A percentile compares a stretch with the other conserved stretches of the same genome.
These are phyloP conservation scores for Ormyrus thymus DNA, from an alignment of 2,888 invertebrate genomes.

Conservation along the genomic window DNA sequence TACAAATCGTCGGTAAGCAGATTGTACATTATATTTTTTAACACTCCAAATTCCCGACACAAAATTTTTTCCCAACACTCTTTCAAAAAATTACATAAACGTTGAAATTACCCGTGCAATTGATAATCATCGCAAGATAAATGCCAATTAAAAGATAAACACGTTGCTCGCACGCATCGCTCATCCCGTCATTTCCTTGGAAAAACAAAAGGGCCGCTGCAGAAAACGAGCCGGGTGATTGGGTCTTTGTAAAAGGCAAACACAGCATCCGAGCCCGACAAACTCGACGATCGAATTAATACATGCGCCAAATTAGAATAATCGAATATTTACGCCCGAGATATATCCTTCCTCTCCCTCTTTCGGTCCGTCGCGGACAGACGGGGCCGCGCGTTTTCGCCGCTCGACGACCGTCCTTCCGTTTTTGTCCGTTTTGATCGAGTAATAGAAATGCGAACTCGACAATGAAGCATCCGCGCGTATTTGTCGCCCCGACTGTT, in stretches of 20 bases:
- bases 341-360: background rate
- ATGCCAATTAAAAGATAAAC: no score
- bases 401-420: background rate
- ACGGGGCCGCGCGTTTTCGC: no score
- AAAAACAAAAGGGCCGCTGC: conserved; percentile 1
- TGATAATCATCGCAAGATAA: no score
- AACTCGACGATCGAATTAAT: conserved; percentile 50
- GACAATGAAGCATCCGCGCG: conserved; percentile 14
- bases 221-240: conserved; percentile 29
- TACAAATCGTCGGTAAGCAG: no score
- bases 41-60: no score
- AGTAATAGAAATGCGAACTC: conserved; percentile 31
- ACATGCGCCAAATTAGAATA: conserved; percentile 57
- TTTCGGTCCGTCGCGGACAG: background rate
- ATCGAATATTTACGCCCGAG: conserved; percentile 56
- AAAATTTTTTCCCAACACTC: no score
- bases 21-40: no score
- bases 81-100: no score
- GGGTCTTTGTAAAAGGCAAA: conserved; percentile 51
- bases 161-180: no score
- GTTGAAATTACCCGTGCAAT: no score
- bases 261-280: conserved; percentile 3
- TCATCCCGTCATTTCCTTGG: conserved; percentile 11
- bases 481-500: conserved; percentile 19
- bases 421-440: conserved; percentile 23